These are phyloP conservation scores for Sinocyclocheilus rhinocerous DNA, from an alignment of 2,113 vertebrate genomes.

Conservation along the genomic window DNA sequence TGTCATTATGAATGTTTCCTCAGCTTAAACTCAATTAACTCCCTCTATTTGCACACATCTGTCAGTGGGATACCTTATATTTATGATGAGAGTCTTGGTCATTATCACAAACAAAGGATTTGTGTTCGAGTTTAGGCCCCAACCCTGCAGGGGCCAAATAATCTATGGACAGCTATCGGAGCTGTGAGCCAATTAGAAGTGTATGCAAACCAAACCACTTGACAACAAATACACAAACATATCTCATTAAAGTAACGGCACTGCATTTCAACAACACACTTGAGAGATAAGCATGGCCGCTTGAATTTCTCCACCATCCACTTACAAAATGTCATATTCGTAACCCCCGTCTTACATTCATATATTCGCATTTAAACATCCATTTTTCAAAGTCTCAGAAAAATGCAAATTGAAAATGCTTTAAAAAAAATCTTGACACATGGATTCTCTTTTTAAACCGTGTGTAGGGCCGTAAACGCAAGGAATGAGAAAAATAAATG, in stretches of 20 bases:
- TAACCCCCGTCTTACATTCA: background rate
- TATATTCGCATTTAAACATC: slow-evolving; percentile 33
- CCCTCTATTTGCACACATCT: slow-evolving; percentile 5
- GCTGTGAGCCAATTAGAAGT: slow-evolving; percentile 8
- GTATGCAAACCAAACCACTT: background rate
- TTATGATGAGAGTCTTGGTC: background rate
- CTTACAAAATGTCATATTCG: background rate
- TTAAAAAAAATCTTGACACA: slow-evolving; percentile 4
- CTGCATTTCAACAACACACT: slow-evolving; percentile 10
- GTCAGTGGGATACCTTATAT: slow-evolving; percentile 14
- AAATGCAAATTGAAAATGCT: slow-evolving; percentile 22
- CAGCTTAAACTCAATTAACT: slow-evolving; percentile 30
- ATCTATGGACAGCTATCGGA: background rate
- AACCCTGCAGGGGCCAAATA: slow-evolving; percentile 15
- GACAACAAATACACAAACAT: slow-evolving; percentile 15
- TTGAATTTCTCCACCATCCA: background rate
- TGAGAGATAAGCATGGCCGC: background rate
- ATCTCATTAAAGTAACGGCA: background rate
- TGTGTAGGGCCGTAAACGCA: slow-evolving; percentile 20
- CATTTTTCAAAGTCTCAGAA: background rate
- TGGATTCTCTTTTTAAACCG: slow-evolving; percentile 33
- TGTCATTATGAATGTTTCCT: slow-evolving; percentile 26
- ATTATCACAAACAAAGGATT: slow-evolving; percentile 35
- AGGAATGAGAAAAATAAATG: slow-evolving; percentile 59
- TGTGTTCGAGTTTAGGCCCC: background rate